Percentiles rank a stretch among this genome's conserved stretches.
These are phyloP conservation scores for Drosophila quasianomalipes DNA, from an alignment of 2,888 invertebrate genomes.

Conservation along the genomic window DNA sequence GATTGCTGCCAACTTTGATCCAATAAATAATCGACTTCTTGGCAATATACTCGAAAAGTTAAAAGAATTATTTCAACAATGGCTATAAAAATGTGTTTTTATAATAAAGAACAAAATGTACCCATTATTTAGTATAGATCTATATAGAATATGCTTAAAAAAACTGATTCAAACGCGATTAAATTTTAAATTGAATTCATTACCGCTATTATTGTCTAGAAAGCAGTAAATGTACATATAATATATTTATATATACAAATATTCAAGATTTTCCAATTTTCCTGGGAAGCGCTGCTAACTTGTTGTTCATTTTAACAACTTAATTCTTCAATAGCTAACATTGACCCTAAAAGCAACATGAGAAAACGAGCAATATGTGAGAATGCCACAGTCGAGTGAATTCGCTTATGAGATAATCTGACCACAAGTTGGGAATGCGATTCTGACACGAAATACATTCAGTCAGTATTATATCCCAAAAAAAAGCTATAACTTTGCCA, in stretches of 20 bases:
- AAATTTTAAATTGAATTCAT: neutral
- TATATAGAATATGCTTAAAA: neutral
- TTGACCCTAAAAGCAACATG: neutral
- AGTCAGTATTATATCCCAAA: neutral
- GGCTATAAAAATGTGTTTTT: neutral
- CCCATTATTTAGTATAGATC: neutral
- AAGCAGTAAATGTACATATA: neutral
- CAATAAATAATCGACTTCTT: neutral
- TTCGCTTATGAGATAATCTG: neutral
- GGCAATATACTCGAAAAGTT: neutral
- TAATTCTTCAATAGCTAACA: neutral
- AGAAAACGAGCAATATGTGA: neutral
- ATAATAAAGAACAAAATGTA: neutral
- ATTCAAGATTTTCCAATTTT: neutral
- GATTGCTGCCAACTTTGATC: conserved; percentile 23
- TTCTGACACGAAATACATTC: neutral
- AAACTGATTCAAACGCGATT: neutral
- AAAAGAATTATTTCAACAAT: neutral
- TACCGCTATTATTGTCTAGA: neutral
- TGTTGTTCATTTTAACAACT: neutral
- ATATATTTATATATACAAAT: neutral
- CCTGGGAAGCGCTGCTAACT: neutral
- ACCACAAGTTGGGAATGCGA: neutral
- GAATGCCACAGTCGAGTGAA: neutral
- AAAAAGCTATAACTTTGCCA: neutral